Percentiles rank a stretch among this genome's conserved stretches.
These are phyloP conservation scores for Temnothorax unifasciatus DNA, from an alignment of 2,888 invertebrate genomes.

Conservation along the genomic window DNA sequence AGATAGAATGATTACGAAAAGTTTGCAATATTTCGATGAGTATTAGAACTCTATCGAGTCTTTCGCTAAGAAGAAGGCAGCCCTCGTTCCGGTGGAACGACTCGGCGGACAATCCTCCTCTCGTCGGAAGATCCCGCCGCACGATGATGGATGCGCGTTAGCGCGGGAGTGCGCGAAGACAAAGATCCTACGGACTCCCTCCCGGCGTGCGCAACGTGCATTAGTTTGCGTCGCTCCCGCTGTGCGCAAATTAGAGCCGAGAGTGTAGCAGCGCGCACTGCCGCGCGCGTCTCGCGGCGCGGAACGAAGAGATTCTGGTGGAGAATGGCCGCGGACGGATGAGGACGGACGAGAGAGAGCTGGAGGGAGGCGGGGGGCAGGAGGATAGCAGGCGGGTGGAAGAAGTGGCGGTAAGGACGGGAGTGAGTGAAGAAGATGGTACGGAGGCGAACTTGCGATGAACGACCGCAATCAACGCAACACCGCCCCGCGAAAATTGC, in stretches of 20 bases:
- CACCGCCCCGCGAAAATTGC: constrained; percentile 84
- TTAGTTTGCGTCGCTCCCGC: constrained; percentile 85
- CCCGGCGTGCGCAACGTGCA: constrained; percentile 82
- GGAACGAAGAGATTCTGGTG: constrained; percentile 61
- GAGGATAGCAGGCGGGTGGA: constrained; percentile 49
- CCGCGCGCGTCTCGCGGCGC: constrained; percentile 66
- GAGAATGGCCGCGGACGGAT: constrained; percentile 50
- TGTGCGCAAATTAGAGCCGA: constrained; percentile 85
- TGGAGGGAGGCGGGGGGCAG: not conserved
- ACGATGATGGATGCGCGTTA: constrained; percentile 83
- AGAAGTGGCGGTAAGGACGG: constrained; percentile 50
- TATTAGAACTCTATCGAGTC: constrained; percentile 11
- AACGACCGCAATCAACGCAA: constrained; percentile 85
- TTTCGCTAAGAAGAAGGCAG: constrained; percentile 17
- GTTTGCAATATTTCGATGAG: not conserved
- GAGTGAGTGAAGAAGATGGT: constrained; percentile 57
- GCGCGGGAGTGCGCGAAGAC: constrained; percentile 84
- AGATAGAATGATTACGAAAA: not conserved
- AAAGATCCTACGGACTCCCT: constrained; percentile 81
- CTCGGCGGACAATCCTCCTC: constrained; percentile 43
- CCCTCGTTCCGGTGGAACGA: constrained; percentile 36
- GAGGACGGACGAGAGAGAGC: constrained; percentile 42
- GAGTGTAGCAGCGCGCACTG: constrained; percentile 70
- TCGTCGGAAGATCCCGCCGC: constrained; percentile 64
- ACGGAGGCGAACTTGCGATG: constrained; percentile 80